Evolutionary conservation across 2,888 invertebrate genomes (phyloP), one percentile per base, ranked within the genome.

Genomic region (Gastracanthus pulcherrimus): DNA sequence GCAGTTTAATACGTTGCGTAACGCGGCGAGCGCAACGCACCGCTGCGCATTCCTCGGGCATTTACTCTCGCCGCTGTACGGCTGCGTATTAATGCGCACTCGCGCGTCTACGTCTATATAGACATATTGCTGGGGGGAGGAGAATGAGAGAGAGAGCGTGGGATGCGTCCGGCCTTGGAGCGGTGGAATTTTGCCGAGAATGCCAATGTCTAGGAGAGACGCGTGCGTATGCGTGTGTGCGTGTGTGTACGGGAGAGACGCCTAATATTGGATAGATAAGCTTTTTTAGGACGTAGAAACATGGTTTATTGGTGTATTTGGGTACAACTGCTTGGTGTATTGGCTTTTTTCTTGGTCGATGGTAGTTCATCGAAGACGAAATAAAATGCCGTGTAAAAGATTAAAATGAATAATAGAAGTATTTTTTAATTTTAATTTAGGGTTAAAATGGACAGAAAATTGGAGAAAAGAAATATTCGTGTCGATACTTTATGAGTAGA

Each of bases 81-180:
- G 55, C 55, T 55, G 11, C 55, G 55, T 11, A 4, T 45, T 13
- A 45, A 41, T 41, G 41, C 16, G 16, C n/a, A 4, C 31, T 7
- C 11, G 55, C 19, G 13, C 31, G 60, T 23, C 3, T 60, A 60
- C 29, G 29, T 60, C 3, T 29, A 26, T 60, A 7, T 29, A 29
- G 2, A 34, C n/a, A 64, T 9, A 9, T 19, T 19, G 36, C 36
- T 5, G 3, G 45, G 7, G 23, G 0, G 58, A 3, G 36, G 19
- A 51, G 9, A n/a, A 19, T 45, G n/a, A 9, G 60, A 23, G 48
- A 13, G 41, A 60, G 41, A 76, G 80, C 80, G 81, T 83, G 79
- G 74, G 81, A 83, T 74, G 64, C 38, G 41, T 66, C 67, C 62
- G 77, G 75, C 83, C 80, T 82, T 82, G 82, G 45, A 31, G 48